These are phyloP conservation scores for Caiman crocodilus DNA, from an alignment of 2,797 vertebrate genomes.

Conservation along the genomic window DNA sequence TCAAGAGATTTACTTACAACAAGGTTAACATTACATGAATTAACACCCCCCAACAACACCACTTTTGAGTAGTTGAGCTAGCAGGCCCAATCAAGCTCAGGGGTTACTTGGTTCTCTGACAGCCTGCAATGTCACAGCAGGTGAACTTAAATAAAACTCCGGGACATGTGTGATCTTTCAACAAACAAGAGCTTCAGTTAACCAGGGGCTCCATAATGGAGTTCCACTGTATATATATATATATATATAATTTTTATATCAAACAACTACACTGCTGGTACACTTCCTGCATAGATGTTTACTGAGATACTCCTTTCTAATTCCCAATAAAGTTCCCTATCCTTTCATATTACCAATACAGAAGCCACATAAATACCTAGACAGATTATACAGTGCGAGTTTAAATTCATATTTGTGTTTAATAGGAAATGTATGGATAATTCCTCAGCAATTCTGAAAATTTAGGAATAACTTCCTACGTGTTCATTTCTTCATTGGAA, in stretches of 20 bases:
- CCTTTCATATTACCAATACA: not conserved
- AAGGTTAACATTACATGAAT: not conserved
- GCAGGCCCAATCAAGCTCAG: not conserved
- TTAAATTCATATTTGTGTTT: slow-evolving; percentile 53
- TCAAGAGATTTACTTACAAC: not conserved
- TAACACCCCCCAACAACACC: not conserved
- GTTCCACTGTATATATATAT: not conserved
- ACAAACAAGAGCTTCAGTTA: not conserved
- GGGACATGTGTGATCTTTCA: not conserved
- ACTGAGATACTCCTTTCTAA: not conserved
- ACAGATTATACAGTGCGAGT: slow-evolving; percentile 42
- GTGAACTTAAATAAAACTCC: not conserved
- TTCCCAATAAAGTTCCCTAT: slow-evolving; percentile 12
- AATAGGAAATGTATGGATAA: slow-evolving; percentile 39
- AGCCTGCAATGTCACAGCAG: not conserved
- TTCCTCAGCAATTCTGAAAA: slow-evolving; percentile 49
- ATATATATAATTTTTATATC: not conserved
- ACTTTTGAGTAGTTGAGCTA: not conserved
- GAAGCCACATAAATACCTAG: not conserved
- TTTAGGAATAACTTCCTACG: slow-evolving; percentile 37
- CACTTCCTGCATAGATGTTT: slow-evolving; percentile 46
- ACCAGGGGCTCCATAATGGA: not conserved
- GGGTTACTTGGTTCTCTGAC: not conserved
- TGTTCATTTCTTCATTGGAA: slow-evolving; percentile 55
- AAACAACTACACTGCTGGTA: not conserved